Evolutionary conservation across 2,113 vertebrate species (phyloP).

Genomic region (Phyllopteryx taeniolatus): DNA sequence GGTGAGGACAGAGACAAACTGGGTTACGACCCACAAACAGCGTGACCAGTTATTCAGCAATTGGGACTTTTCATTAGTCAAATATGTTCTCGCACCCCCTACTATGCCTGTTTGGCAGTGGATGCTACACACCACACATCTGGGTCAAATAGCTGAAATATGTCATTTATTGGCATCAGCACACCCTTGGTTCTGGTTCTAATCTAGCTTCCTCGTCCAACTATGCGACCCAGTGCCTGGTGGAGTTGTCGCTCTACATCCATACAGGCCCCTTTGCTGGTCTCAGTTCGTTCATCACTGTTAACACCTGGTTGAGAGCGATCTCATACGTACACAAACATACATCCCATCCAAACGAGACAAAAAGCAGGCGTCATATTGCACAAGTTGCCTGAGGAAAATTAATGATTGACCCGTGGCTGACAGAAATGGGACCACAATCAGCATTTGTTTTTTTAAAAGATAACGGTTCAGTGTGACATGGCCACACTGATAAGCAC

Average conservation of each 20-base stretch:
- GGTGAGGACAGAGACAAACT: constrained; percentile 31
- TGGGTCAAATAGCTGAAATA: constrained; percentile 63
- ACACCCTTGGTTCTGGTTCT: constrained; percentile 25
- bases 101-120: constrained; percentile 7
- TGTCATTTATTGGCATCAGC: constrained; percentile 7
- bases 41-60: not conserved
- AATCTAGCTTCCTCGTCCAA: constrained; percentile 57
- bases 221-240: constrained; percentile 24
- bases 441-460: constrained; percentile 36
- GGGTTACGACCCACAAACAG: constrained; percentile 15
- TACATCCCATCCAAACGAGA: constrained; percentile 11
- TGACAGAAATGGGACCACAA: constrained; percentile 50
- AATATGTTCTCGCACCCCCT: not conserved
- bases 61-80: constrained; percentile 4
- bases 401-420: constrained; percentile 57
- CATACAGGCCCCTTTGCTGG: constrained; percentile 34
- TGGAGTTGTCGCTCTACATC: constrained; percentile 21
- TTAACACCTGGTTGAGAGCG: constrained; percentile 39
- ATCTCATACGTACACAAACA: constrained; percentile 49
- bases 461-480: constrained; percentile 60
- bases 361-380: not conserved
- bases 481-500: constrained; percentile 21
- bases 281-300: constrained; percentile 17
- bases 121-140: constrained; percentile 42
- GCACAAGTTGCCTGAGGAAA: constrained; percentile 11